Evolutionary conservation across 1,140 invertebrate species (phyloP), one percentile per base, ranked within the genome.

Genomic region (Luehdorfia chinensis): DNA sequence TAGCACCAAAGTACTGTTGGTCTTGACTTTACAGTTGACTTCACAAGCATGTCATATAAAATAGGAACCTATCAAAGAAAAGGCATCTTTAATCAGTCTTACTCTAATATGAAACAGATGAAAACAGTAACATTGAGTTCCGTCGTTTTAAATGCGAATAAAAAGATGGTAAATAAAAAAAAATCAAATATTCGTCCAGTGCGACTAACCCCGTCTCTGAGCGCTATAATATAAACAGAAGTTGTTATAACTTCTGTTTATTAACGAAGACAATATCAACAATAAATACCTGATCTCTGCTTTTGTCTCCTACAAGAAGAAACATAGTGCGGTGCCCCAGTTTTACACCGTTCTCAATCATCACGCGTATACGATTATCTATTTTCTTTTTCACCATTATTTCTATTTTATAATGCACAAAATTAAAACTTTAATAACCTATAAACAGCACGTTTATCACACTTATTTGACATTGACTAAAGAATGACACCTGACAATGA

Each of bases 1-100:
- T 99, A 99, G 79, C 98, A 99, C 98, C 98, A 99, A 11, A 99
- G 81, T 0, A 99, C 96, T 25, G 91, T 93, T 5, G 98, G 98
- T 47, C 97, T 90, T 0, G 96, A 91, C 88, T 97, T 97, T 0
- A 99, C 93, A 44, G 92, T 91, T 2, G 97, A 94, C 88, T 99
- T 99, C 0, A 96, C 93, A 15, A 99, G 87, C 91, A 99, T 98
- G 69, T 99, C 97, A 89, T 99, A 97, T 0, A 99, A 87, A 79
- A 98, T 96, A 1, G 97, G 95, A 53, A 99, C 94, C 95, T 95
- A 75, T 39, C 70, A 21, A 19, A 23, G n/a, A 14, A 25, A 47
- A 31, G 1, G 8, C 4, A 31, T 13, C 5, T 14, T 6, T 7
- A 31, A 13, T 12, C n/a, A n/a, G n/a, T n/a, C n/a, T n/a, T n/a